phyloP scores from a whole-genome alignment of 2,888 invertebrate species.

The Mythimna albipuncta region DNA sequence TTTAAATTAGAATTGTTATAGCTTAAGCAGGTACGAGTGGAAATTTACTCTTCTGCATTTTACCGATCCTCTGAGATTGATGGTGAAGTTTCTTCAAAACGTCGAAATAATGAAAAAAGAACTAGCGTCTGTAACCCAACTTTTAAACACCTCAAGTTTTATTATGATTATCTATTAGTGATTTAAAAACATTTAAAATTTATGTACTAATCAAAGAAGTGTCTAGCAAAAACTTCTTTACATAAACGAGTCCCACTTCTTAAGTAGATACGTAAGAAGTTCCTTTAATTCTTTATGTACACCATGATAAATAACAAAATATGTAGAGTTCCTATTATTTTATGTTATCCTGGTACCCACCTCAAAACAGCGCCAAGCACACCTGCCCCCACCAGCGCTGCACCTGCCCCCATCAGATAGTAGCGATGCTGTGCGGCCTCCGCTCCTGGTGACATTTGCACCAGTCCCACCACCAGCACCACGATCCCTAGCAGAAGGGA shows the following conservation, averaged over 20 bases:
- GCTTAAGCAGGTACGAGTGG: too few relatives aligned
- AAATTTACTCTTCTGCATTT: too few relatives aligned
- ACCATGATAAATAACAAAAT: too few relatives aligned
- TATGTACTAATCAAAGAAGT: too few relatives aligned
- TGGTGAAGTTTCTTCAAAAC: too few relatives aligned
- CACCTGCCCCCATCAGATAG: constrained; percentile 93
- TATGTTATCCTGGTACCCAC: constrained; percentile 73
- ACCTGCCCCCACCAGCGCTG: constrained; percentile 91
- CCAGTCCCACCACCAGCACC: constrained; percentile 94
- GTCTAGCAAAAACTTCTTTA: neutral
- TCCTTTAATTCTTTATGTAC: neutral
- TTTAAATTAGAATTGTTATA: too few relatives aligned
- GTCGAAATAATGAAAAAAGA: too few relatives aligned
- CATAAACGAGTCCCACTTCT: too few relatives aligned
- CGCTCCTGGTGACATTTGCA: constrained; percentile 94
- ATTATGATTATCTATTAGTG: too few relatives aligned
- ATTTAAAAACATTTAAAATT: neutral
- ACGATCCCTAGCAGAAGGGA: constrained; percentile 94
- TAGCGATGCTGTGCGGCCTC: constrained; percentile 94
- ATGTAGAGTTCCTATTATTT: neutral
- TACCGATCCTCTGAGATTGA: too few relatives aligned
- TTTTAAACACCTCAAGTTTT: neutral
- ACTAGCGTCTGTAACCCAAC: too few relatives aligned
- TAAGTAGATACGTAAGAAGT: neutral
- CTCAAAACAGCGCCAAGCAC: constrained; percentile 92